Conservation (phyloP, 2,888 invertebrate species). For the Beris morrisii region DNA sequence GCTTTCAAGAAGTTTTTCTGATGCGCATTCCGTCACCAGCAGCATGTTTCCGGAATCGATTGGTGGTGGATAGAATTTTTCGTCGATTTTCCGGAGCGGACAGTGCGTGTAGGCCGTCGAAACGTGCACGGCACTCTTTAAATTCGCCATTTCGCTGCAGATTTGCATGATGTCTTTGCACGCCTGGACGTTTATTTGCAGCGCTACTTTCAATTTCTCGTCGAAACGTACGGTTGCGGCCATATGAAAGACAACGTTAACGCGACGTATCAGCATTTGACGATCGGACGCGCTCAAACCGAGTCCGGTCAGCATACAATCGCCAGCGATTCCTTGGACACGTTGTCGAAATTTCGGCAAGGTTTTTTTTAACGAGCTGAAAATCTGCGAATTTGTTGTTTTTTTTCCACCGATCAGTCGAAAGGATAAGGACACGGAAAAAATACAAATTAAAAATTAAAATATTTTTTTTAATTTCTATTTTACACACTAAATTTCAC, state of each 20-base stretch:
- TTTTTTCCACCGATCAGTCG: conserved; percentile 13
- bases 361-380: conserved; percentile 56
- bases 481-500: conserved; percentile 43
- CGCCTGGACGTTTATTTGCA: conserved; percentile 73
- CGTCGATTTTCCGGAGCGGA: conserved; percentile 57
- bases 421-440: conserved; percentile 1
- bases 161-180: conserved; percentile 67
- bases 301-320: conserved; percentile 59
- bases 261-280: conserved; percentile 56
- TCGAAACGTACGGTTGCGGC: conserved; percentile 69
- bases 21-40: conserved; percentile 58
- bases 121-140: conserved; percentile 60
- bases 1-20: conserved; percentile 59
- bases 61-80: conserved; percentile 60
- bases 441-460: background rate
- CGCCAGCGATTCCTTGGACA: conserved; percentile 60
- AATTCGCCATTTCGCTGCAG: conserved; percentile 63
- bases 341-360: conserved; percentile 62
- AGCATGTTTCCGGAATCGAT: conserved; percentile 59
- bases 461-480: background rate
- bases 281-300: conserved; percentile 59
- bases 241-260: conserved; percentile 61
- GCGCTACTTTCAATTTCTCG: conserved; percentile 71
- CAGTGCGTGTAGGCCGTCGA: conserved; percentile 65
- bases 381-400: conserved; percentile 53